Evolutionary conservation across 2,888 invertebrate genomes (phyloP), one percentile per base, ranked within the genome.

Genomic region (Drosophila nr. medialis): DNA sequence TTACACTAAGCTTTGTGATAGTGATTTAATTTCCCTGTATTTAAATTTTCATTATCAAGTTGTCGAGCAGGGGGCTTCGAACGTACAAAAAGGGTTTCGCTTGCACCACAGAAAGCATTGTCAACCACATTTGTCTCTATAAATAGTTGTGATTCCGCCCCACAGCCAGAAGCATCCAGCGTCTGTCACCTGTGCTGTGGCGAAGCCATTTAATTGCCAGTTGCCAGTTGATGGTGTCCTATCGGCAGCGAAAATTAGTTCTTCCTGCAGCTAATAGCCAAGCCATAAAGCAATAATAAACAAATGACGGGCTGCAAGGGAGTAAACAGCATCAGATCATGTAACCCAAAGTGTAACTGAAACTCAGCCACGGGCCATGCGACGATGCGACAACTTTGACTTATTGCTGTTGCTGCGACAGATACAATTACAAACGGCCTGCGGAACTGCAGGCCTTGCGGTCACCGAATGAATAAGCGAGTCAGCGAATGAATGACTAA

Each of bases 341-440:
- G 72, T 86, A 83, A 81, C 83, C 51, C 63, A 54, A 63, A 69
- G 45, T 85, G 86, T 84, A 85, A 85, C 81, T 71, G 86, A 85
- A 69, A 83, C 82, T 53, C 42, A 74, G 73, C 63, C 70, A 77
- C 73, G 72, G 65, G 65, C 59, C 74, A 66, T 32, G 70, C 36
- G 58, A 42, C 51, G 54, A 42, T 61, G 69, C 70, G 83, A 81
- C 84, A 82, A 75, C 79, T 67, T 79, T 86, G 81, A 87, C 75
- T 86, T 86, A 86, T 86, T 86, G 88, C 55, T 27, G 15, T 80
- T 87, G 49, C 83, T 86, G 75, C 75, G 72, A 84, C 84, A 87
- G 87, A 86, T 86, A 87, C 86, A 87, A 86, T 86, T 86, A 86
- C 87, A 72, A 85, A 67, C 83, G 83, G 75, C 40, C 51, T 32